A percentile compares a stretch with the other conserved stretches of the same genome.
Evolutionary conservation across 2,113 vertebrate species (phyloP).

Genomic region (Atherinomorus stipes): DNA sequence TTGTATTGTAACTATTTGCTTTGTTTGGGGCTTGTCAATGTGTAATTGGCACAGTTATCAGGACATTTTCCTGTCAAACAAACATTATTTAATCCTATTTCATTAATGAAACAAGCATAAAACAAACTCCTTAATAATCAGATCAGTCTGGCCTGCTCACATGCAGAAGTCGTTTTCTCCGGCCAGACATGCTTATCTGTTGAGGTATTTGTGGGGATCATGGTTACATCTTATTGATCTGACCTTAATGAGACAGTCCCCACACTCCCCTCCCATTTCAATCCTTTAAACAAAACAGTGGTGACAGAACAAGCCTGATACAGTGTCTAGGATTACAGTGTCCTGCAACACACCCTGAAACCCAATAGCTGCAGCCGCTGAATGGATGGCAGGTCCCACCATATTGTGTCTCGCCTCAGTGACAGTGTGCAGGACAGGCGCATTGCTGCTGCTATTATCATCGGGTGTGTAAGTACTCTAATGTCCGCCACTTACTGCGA

Average conservation of each 20-base stretch:
- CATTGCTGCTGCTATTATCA: slow-evolving; percentile 69
- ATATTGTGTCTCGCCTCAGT: slow-evolving; percentile 68
- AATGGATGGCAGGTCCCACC: slow-evolving; percentile 56
- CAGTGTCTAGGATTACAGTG: slow-evolving; percentile 77
- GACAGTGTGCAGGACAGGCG: slow-evolving; percentile 72
- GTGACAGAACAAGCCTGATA: slow-evolving; percentile 71
- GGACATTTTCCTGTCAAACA: slow-evolving; percentile 14
- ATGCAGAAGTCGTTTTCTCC: slow-evolving; percentile 25
- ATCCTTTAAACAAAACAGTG: slow-evolving; percentile 77
- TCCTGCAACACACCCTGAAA: slow-evolving; percentile 71
- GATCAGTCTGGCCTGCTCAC: too few relatives aligned
- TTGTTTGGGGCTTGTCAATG: slow-evolving; percentile 8
- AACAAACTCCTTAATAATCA: too few relatives aligned
- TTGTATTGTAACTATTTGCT: slow-evolving; percentile 14
- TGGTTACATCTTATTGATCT: slow-evolving; percentile 66
- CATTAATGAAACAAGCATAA: slow-evolving; percentile 29
- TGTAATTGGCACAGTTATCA: slow-evolving; percentile 7
- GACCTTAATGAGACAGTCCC: slow-evolving; percentile 59
- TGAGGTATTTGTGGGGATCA: slow-evolving; percentile 59
- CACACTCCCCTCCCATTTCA: slow-evolving; percentile 46
- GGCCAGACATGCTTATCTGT: slow-evolving; percentile 45
- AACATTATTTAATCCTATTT: slow-evolving; percentile 31
- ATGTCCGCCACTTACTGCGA: slow-evolving; percentile 70
- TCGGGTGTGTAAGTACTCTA: slow-evolving; percentile 78
- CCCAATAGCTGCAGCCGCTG: slow-evolving; percentile 56